Conservation (phyloP, 2,888 invertebrate genomes). For the Gerris lacustris region DNA sequence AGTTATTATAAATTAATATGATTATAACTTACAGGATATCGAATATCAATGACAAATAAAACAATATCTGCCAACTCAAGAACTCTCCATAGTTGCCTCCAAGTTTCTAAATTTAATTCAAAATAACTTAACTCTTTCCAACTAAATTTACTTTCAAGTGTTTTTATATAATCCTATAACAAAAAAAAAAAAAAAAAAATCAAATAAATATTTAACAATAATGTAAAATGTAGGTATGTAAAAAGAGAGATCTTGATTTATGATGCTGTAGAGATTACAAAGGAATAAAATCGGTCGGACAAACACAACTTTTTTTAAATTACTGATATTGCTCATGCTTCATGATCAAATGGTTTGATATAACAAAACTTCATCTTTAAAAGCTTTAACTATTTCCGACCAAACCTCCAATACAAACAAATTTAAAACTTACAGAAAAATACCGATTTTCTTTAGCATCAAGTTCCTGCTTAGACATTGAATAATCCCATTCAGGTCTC, state of each 20-base stretch:
- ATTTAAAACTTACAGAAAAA: conserved; percentile 40
- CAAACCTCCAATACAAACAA: too few relatives aligned
- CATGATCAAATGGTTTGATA: too few relatives aligned
- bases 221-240: too few relatives aligned
- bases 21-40: conserved; percentile 54
- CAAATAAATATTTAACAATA: conserved; percentile 1
- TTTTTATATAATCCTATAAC: conserved; percentile 59
- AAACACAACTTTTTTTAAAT: too few relatives aligned
- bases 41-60: conserved; percentile 74
- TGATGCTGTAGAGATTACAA: too few relatives aligned
- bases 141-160: conserved; percentile 49
- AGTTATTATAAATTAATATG: too few relatives aligned
- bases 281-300: too few relatives aligned
- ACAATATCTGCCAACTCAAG: conserved; percentile 86
- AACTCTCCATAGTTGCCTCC: conserved; percentile 92
- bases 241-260: too few relatives aligned
- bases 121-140: conserved; percentile 66
- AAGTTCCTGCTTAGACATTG: conserved; percentile 56
- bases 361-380: too few relatives aligned
- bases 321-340: too few relatives aligned
- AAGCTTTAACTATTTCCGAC: too few relatives aligned
- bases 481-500: conserved; percentile 72
- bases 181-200: conserved; percentile 21
- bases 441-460: conserved; percentile 71
- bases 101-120: conserved; percentile 88